These are phyloP conservation scores for Holothuria leucospilota DNA, from an alignment of 53 echinoderm and acorn worm species.

Conservation along the genomic window DNA sequence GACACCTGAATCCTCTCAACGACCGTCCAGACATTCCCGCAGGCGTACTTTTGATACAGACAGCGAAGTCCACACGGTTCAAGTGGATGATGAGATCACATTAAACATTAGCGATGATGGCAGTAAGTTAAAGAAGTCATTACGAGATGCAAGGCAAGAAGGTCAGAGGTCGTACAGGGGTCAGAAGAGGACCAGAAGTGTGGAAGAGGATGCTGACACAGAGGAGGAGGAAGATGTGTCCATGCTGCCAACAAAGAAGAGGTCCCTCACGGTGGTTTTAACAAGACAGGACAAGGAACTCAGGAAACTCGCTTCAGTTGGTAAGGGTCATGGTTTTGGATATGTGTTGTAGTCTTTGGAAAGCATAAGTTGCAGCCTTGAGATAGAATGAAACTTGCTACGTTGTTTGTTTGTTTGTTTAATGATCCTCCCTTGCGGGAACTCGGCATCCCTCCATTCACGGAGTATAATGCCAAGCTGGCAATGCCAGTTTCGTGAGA, in stretches of 20 bases:
- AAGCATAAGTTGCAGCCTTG: too few species aligned
- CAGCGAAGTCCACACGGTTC: conserved; percentile 26
- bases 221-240: conserved; percentile 34
- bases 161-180: conserved; percentile 15
- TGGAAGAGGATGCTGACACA: conserved; percentile 40
- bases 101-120: conserved; percentile 49
- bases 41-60: neutral
- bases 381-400: too few species aligned
- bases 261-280: conserved; percentile 29
- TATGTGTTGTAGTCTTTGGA: too few species aligned
- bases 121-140: neutral
- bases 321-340: neutral
- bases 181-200: conserved; percentile 45
- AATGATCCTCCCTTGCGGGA: too few species aligned
- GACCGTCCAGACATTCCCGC: conserved; percentile 10
- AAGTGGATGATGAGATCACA: conserved; percentile 46
- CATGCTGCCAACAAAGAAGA: conserved; percentile 5
- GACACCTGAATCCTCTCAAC: neutral
- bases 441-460: too few species aligned
- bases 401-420: too few species aligned
- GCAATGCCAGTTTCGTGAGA: too few species aligned
- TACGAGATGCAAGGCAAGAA: neutral
- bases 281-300: conserved; percentile 47
- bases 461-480: too few species aligned
- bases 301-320: conserved; percentile 25